These are phyloP conservation scores for Pyrrhosoma nymphula DNA, from an alignment of 2,888 invertebrate genomes.

Conservation along the genomic window DNA sequence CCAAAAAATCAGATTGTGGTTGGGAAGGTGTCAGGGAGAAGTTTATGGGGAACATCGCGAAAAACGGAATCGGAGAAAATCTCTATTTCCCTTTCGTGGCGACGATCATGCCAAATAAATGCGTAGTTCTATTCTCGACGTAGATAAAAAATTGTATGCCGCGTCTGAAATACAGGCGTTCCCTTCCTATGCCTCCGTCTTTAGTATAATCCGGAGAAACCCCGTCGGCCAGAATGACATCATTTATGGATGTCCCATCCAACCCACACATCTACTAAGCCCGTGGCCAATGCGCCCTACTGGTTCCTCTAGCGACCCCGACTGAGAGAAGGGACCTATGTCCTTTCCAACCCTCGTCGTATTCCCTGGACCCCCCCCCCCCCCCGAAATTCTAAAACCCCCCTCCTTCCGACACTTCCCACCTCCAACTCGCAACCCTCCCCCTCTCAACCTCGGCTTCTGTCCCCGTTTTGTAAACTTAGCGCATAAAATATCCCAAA, in stretches of 20 bases:
- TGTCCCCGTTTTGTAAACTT: constrained; percentile 58
- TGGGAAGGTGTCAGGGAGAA: too few species aligned
- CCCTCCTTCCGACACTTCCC: background rate
- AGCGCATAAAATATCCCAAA: constrained; percentile 63
- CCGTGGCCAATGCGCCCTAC: background rate
- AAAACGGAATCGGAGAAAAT: too few species aligned
- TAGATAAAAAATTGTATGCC: background rate
- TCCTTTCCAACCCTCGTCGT: background rate
- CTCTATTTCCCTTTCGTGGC: too few species aligned
- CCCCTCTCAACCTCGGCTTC: background rate
- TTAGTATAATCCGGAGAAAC: background rate
- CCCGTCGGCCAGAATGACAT: background rate
- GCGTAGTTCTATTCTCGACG: too few species aligned
- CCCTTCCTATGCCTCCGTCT: background rate
- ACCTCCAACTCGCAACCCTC: background rate
- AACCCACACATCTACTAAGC: background rate
- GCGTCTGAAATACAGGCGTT: background rate
- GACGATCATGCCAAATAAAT: too few species aligned
- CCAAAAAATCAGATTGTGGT: too few species aligned
- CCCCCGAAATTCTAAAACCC: background rate
- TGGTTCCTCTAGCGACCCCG: background rate
- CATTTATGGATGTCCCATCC: background rate
- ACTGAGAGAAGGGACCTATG: background rate
- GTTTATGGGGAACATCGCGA: too few species aligned
- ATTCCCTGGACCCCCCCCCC: background rate